Conservation (phyloP, 2,797 vertebrate genomes). For the Gymnothorax reevesii region DNA sequence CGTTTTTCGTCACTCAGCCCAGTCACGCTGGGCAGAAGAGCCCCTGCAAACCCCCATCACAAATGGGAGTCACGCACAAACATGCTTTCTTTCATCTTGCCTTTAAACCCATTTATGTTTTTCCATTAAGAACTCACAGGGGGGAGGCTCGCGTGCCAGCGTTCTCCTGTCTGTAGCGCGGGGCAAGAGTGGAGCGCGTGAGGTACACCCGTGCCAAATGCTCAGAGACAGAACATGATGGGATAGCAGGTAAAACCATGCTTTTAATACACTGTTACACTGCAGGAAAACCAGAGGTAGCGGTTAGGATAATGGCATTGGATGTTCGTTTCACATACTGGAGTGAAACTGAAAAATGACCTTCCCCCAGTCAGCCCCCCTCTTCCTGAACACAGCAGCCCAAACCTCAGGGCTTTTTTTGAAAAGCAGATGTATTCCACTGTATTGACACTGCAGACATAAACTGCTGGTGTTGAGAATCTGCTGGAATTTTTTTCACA, state of each 20-base stretch:
- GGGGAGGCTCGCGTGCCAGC: neutral
- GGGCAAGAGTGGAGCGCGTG: neutral
- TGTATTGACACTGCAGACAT: neutral
- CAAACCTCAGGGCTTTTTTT: no score
- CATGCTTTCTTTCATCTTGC: neutral
- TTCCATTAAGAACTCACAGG: neutral
- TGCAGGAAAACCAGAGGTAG: neutral
- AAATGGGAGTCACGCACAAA: neutral
- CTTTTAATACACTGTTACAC: neutral
- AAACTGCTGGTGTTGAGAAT: neutral
- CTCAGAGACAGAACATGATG: neutral
- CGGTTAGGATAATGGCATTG: neutral
- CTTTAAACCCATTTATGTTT: slow-evolving; percentile 4
- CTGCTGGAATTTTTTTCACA: neutral
- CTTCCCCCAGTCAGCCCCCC: neutral
- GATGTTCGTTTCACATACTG: neutral
- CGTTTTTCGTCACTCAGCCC: neutral
- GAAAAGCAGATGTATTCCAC: neutral
- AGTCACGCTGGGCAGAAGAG: neutral
- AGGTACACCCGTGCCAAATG: neutral
- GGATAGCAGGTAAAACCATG: neutral
- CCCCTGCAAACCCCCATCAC: neutral
- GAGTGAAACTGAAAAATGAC: neutral
- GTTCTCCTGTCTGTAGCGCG: neutral
- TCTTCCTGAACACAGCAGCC: neutral